Evolutionary conservation across 2,888 invertebrate genomes (phyloP).

Genomic region (Eristalis pertinax): DNA sequence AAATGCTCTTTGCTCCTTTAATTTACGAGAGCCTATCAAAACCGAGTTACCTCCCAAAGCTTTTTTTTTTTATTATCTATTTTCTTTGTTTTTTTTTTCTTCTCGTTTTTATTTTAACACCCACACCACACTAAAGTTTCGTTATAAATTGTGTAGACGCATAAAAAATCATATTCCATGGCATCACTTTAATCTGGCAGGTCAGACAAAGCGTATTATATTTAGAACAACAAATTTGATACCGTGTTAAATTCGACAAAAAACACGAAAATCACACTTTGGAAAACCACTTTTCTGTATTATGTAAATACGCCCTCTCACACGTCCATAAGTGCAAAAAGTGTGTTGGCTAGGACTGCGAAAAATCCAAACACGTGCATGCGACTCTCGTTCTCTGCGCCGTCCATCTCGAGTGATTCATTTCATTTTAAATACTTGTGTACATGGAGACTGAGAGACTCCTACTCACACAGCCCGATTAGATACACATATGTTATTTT

Average conservation of each 20-base stretch:
- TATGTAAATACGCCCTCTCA: background rate
- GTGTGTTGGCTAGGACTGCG: background rate
- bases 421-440: background rate
- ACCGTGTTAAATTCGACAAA: constrained; percentile 17
- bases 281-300: background rate
- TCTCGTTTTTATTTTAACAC: background rate
- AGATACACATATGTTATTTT: background rate
- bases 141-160: constrained; percentile 24
- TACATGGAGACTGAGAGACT: background rate
- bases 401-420: background rate
- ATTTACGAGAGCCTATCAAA: background rate
- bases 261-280: constrained; percentile 9
- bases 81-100: background rate
- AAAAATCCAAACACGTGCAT: constrained; percentile 25
- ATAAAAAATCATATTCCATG: constrained; percentile 43
- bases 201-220: constrained; percentile 39
- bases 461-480: background rate
- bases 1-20: background rate
- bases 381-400: background rate
- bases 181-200: constrained; percentile 40
- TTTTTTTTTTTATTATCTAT: background rate
- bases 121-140: constrained; percentile 8
- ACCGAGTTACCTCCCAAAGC: background rate
- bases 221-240: constrained; percentile 29
- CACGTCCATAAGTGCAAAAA: background rate